phyloP scores from a whole-genome alignment of 2,113 vertebrate species.

The Ceratotherium simum region DNA sequence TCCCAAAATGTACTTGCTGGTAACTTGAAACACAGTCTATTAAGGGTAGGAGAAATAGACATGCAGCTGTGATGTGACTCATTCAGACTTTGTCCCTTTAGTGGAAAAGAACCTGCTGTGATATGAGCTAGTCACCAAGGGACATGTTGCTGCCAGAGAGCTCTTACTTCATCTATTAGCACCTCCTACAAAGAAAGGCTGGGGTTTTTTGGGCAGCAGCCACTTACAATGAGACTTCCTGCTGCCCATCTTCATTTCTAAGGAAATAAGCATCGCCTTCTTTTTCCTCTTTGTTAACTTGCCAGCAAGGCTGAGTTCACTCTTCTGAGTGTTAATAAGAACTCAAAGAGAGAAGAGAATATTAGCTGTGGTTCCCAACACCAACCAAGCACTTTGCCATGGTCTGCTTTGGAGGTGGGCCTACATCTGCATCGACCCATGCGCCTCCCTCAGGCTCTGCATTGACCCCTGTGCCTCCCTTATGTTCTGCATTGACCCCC shows the following conservation, averaged over 20 bases:
- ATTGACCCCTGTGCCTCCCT: accelerated
- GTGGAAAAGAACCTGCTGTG: background rate
- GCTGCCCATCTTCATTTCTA: background rate
- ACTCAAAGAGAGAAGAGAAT: background rate
- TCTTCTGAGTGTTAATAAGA: background rate
- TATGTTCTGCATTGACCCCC: accelerated
- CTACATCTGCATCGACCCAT: accelerated
- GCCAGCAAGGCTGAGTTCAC: background rate
- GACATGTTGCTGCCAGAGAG: background rate
- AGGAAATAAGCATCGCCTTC: background rate
- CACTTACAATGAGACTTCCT: background rate
- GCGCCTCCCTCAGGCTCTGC: background rate
- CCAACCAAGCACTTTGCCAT: background rate
- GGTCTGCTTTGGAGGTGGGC: too few species aligned
- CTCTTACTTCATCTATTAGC: background rate
- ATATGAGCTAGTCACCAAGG: background rate
- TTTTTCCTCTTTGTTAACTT: background rate
- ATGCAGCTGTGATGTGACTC: background rate
- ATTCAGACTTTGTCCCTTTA: background rate
- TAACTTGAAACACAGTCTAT: background rate
- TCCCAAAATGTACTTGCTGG: background rate
- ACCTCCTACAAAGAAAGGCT: background rate
- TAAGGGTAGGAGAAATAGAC: background rate
- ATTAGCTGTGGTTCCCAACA: background rate
- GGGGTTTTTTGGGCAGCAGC: background rate